These are phyloP conservation scores for Micromesistius poutassou DNA, from an alignment of 2,797 vertebrate genomes.

Conservation along the genomic window DNA sequence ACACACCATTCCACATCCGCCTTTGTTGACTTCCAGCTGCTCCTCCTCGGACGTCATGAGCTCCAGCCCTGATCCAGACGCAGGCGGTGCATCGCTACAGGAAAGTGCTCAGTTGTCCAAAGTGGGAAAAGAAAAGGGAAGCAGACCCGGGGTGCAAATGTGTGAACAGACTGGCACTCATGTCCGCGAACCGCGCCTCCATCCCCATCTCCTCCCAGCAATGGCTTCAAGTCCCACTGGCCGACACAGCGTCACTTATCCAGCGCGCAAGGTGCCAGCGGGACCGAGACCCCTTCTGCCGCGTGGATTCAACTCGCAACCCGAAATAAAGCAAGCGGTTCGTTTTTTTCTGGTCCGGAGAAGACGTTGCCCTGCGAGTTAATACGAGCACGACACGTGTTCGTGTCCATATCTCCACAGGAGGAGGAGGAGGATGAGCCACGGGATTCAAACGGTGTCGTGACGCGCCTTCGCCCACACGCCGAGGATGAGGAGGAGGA, in stretches of 20 bases:
- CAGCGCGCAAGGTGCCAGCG: not conserved
- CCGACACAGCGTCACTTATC: not conserved
- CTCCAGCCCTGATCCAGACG: constrained; percentile 6
- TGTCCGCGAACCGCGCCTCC: too few relatives aligned
- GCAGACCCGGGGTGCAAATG: too few relatives aligned
- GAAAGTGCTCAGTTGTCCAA: too few relatives aligned
- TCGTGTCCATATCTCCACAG: constrained; percentile 28
- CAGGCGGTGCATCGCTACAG: not conserved
- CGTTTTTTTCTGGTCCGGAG: too few relatives aligned
- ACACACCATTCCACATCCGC: constrained; percentile 15
- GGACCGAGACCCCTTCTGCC: constrained; percentile 17
- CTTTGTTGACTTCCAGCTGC: constrained; percentile 51
- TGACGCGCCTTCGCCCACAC: constrained; percentile 51
- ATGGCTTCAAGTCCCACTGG: constrained; percentile 39
- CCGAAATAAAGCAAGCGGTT: too few relatives aligned
- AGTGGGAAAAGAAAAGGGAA: too few relatives aligned
- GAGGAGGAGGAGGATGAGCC: constrained; percentile 7
- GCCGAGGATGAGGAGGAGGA: constrained; percentile 30
- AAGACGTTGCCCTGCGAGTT: too few relatives aligned
- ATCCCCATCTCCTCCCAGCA: constrained; percentile 24
- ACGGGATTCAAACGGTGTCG: constrained; percentile 53
- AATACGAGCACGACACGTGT: constrained; percentile 39
- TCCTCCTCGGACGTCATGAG: constrained; percentile 46
- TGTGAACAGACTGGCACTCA: too few relatives aligned
- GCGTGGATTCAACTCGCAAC: constrained; percentile 7